A percentile compares a stretch with the other conserved stretches of the same genome.
Evolutionary conservation across 1,140 invertebrate species (phyloP).

Genomic region (Archivesica marissinica): DNA sequence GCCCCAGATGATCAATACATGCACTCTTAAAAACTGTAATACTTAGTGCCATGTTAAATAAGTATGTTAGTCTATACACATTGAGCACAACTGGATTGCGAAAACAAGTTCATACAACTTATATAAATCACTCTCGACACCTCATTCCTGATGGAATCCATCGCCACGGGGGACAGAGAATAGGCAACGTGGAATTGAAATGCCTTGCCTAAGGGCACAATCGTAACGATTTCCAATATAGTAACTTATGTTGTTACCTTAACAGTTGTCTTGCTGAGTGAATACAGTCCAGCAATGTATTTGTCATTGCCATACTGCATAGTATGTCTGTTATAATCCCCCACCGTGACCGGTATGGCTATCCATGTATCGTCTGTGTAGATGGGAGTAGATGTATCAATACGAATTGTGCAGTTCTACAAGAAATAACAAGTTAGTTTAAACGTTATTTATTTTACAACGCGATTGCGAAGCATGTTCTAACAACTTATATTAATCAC

Average conservation of each 20-base stretch:
- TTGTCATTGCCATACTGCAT: neutral
- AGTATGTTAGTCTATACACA: neutral
- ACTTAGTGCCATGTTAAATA: too few relatives aligned
- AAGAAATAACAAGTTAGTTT: neutral
- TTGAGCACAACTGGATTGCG: too few relatives aligned
- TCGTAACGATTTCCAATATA: neutral
- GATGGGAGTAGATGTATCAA: neutral
- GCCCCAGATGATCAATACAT: too few relatives aligned
- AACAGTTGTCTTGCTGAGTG: neutral
- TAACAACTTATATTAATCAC: neutral
- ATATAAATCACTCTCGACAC: neutral
- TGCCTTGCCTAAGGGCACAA: neutral
- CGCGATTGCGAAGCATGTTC: neutral
- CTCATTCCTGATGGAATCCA: neutral
- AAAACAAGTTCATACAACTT: too few relatives aligned
- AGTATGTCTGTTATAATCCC: neutral
- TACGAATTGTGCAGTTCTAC: constrained; percentile 19
- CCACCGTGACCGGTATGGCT: neutral
- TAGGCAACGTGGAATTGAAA: neutral
- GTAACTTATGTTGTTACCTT: neutral
- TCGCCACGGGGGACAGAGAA: too few relatives aligned
- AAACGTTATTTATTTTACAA: neutral
- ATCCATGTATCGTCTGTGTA: constrained; percentile 36
- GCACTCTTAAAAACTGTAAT: too few relatives aligned
- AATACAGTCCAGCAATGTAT: neutral